Percentiles rank a stretch among this genome's conserved stretches.
These are phyloP conservation scores for Aspidoscelis tigris DNA, from an alignment of 2,113 vertebrate genomes.

Conservation along the genomic window DNA sequence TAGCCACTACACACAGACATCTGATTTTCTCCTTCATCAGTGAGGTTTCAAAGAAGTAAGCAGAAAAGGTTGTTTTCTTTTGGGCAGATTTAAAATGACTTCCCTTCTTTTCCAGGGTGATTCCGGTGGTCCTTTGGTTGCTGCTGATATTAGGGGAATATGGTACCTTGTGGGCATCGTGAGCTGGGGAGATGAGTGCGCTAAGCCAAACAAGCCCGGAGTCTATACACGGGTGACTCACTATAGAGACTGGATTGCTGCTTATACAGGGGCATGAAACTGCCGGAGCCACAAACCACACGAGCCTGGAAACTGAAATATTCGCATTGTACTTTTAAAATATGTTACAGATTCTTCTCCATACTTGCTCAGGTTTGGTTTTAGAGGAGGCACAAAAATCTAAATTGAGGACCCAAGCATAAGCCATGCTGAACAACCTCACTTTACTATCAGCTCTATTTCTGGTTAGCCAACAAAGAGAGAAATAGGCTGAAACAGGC, in stretches of 20 bases:
- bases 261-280: slow-evolving; percentile 73
- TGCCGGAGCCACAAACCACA: slow-evolving; percentile 12
- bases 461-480: slow-evolving; percentile 22
- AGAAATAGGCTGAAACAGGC: background rate
- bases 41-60: too few relatives aligned
- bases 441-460: background rate
- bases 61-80: background rate
- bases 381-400: slow-evolving; percentile 33
- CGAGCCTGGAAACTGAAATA: slow-evolving; percentile 32
- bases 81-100: slow-evolving; percentile 13
- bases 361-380: slow-evolving; percentile 20
- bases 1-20: too few relatives aligned
- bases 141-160: slow-evolving; percentile 75
- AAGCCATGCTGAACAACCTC: background rate
- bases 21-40: too few relatives aligned
- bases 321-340: slow-evolving; percentile 17
- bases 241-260: slow-evolving; percentile 77
- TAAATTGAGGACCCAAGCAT: slow-evolving; percentile 2
- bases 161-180: slow-evolving; percentile 84
- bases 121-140: slow-evolving; percentile 89
- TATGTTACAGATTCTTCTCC: background rate
- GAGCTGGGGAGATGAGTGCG: slow-evolving; percentile 83
- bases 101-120: slow-evolving; percentile 82
- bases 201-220: slow-evolving; percentile 77
- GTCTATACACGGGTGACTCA: slow-evolving; percentile 78